Evolutionary conservation across 2,888 invertebrate species (phyloP).

Genomic region (Sinhomidia bicolor): DNA sequence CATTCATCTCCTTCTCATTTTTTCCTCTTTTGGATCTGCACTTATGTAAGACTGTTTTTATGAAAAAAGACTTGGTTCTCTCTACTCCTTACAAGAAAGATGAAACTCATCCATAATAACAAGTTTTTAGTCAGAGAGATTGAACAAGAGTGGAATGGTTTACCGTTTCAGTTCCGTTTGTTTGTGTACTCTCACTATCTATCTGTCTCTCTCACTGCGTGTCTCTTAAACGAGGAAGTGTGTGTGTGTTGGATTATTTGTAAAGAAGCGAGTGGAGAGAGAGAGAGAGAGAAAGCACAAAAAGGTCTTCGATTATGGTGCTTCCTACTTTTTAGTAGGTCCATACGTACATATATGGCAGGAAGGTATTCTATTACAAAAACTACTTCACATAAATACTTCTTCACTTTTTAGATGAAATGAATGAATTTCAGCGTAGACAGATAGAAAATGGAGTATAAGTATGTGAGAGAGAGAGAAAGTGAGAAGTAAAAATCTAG

Average conservation of each 20-base stretch:
- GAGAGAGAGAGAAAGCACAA: conserved; percentile 1
- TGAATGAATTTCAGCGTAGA: background rate
- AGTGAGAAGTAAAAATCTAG: conserved; percentile 2
- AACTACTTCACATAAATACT: background rate
- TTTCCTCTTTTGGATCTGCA: background rate
- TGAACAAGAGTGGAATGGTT: background rate
- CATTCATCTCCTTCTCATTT: conserved; percentile 14
- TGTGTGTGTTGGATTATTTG: background rate
- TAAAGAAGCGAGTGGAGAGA: background rate
- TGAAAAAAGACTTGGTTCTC: conserved; percentile 6
- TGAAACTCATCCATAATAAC: conserved; percentile 51
- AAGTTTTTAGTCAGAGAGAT: conserved; percentile 25
- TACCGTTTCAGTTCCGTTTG: conserved; percentile 28
- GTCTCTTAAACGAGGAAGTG: background rate
- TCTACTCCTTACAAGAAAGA: conserved; percentile 4
- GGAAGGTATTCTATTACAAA: background rate
- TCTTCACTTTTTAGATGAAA: background rate
- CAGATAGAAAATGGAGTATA: background rate
- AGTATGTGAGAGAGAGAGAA: background rate
- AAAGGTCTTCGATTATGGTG: background rate
- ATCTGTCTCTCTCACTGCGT: background rate
- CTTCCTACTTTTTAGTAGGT: conserved; percentile 17
- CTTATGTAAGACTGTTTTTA: background rate
- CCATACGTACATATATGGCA: no score
- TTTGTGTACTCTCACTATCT: background rate